Percentiles rank a stretch among this genome's conserved stretches.
These are phyloP conservation scores for Neoarius graeffei DNA, from an alignment of 2,113 vertebrate genomes.

Conservation along the genomic window DNA sequence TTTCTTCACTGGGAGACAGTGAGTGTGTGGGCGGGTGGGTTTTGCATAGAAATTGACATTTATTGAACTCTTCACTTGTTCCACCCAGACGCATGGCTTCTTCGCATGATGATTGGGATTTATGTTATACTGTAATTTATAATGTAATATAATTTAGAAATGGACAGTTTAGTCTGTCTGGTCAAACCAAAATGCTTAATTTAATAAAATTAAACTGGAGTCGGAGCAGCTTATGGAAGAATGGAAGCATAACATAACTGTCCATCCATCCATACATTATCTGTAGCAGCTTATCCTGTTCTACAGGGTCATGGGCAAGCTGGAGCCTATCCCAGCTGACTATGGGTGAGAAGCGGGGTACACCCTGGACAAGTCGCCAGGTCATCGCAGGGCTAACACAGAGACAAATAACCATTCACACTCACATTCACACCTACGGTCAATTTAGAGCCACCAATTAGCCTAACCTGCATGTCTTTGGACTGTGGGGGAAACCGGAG, in stretches of 20 bases:
- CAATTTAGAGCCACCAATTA: too few species aligned
- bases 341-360: too few species aligned
- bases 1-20: not conserved
- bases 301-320: too few species aligned
- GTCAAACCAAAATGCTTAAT: not conserved
- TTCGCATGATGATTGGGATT: not conserved
- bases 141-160: slow-evolving; percentile 5
- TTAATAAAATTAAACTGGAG: not conserved
- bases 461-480: too few species aligned
- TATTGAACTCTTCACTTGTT: not conserved
- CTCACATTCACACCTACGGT: too few species aligned
- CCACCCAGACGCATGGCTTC: not conserved
- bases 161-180: not conserved
- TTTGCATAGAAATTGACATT: not conserved
- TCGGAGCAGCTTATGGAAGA: not conserved
- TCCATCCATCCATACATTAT: too few species aligned
- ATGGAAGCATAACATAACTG: not conserved
- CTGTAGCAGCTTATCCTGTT: too few species aligned
- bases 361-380: too few species aligned
- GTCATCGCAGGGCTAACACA: too few species aligned
- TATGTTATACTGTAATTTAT: not conserved
- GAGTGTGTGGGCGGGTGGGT: not conserved
- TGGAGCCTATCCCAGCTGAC: too few species aligned
- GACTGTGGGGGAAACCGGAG: too few species aligned
- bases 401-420: too few species aligned